Evolutionary conservation across 1,140 invertebrate genomes (phyloP).

Genomic region (Caenorhabditis remanei): DNA sequence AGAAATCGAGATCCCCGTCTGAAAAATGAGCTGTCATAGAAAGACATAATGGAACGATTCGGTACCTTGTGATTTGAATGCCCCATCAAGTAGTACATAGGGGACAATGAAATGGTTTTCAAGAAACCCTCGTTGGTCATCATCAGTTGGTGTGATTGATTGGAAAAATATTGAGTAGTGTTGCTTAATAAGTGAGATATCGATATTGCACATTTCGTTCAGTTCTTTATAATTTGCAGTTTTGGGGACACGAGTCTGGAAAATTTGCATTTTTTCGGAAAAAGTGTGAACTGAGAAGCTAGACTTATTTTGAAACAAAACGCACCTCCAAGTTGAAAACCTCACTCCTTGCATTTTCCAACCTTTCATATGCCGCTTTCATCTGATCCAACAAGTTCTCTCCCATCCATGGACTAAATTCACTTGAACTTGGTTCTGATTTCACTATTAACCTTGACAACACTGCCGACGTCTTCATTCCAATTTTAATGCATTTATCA

Average conservation of each 20-base stretch:
- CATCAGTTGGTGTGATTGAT: not conserved
- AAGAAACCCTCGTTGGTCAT: not conserved
- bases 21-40: not conserved
- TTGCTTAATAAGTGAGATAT: not conserved
- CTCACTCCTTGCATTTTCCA: not conserved
- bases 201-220: not conserved
- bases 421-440: not conserved
- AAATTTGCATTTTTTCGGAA: not conserved
- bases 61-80: not conserved
- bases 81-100: not conserved
- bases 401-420: not conserved
- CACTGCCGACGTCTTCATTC: constrained; percentile 30
- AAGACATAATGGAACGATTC: not conserved
- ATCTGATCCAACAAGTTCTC: not conserved
- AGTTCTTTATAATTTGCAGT: not conserved
- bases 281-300: not conserved
- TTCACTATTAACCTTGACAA: constrained; percentile 6
- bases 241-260: not conserved
- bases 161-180: not conserved
- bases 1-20: not conserved
- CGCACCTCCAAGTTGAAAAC: not conserved
- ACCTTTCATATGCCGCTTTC: not conserved
- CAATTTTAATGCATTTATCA: not conserved
- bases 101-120: not conserved
- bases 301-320: not conserved